Conservation (phyloP, 2,888 invertebrate genomes). For the Leptinotarsa tumamoca region DNA sequence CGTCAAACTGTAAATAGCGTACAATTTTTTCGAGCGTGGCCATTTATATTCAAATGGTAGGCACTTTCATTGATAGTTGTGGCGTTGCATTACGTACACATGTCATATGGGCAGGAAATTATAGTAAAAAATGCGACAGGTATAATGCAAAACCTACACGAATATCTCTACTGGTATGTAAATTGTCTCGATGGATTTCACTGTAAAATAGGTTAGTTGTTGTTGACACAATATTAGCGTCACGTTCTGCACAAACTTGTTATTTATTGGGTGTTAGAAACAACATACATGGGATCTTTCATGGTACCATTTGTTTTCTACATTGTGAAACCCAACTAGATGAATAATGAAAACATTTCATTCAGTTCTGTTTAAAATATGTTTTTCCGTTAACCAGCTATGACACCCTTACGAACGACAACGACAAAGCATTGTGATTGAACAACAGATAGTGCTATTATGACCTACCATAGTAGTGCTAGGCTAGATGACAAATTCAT, state of each 20-base stretch:
- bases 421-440: no score
- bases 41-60: constrained; percentile 25
- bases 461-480: no score
- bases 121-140: not conserved
- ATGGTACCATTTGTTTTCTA: no score
- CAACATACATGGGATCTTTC: no score
- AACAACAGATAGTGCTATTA: no score
- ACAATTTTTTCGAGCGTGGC: not conserved
- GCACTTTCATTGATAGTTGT: constrained; percentile 20
- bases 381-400: no score
- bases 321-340: no score
- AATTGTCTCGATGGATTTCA: not conserved
- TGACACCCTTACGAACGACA: no score
- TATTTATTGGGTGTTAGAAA: no score
- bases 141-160: constrained; percentile 12
- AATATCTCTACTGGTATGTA: constrained; percentile 10
- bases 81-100: not conserved
- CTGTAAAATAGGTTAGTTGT: constrained; percentile 8
- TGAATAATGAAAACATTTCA: no score
- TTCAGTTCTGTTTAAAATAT: no score
- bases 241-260: not conserved
- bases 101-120: constrained; percentile 3
- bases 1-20: constrained; percentile 20
- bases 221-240: not conserved
- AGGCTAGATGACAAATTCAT: no score